Evolutionary conservation across 2,113 vertebrate species (phyloP).

Genomic region (Glareola pratincola): DNA sequence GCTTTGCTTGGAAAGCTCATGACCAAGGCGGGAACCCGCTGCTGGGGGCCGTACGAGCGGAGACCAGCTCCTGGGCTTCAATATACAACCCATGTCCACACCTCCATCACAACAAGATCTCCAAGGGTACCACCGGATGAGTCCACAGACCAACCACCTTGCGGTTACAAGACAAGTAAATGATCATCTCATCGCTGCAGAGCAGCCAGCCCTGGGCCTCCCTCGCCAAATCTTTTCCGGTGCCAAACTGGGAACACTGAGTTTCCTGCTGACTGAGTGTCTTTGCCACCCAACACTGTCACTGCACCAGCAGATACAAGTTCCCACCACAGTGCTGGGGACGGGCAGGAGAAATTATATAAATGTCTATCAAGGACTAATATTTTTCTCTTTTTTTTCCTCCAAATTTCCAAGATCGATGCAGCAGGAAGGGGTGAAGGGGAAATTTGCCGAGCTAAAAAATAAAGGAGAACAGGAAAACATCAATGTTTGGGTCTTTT

Average conservation of each 20-base stretch:
- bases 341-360: neutral
- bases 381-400: neutral
- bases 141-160: accelerated
- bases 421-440: neutral
- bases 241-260: neutral
- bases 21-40: neutral
- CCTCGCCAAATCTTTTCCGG: neutral
- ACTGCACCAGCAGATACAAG: neutral
- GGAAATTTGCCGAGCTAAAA: neutral
- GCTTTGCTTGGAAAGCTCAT: neutral
- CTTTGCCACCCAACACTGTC: neutral
- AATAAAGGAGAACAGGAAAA: neutral
- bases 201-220: neutral
- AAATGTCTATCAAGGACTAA: neutral
- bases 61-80: neutral
- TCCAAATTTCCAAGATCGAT: neutral
- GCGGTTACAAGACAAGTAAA: neutral
- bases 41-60: accelerated
- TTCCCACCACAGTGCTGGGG: neutral
- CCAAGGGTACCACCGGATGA: accelerated
- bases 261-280: accelerated
- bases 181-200: neutral
- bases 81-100: accelerated
- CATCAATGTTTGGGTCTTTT: accelerated
- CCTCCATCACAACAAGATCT: neutral